Conservation (phyloP, 2,113 vertebrate genomes). For the Microcebus ravelobensis region DNA sequence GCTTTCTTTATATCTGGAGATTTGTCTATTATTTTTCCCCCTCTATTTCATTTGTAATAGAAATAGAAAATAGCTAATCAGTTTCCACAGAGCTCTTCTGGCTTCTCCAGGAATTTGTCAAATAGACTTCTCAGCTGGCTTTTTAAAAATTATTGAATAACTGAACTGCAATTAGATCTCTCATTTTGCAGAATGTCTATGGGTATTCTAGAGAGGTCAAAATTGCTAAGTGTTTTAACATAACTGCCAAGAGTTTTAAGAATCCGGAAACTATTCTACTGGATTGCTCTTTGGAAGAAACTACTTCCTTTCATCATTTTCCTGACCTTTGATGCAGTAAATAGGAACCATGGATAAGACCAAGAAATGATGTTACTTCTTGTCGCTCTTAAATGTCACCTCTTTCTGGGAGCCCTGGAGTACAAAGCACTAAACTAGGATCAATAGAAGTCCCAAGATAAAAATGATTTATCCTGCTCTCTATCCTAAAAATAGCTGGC, state of each 20-base stretch:
- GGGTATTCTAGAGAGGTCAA: constrained; percentile 27
- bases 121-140: not conserved
- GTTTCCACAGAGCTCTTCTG: not conserved
- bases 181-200: not conserved
- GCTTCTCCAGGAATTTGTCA: not conserved
- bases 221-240: constrained; percentile 38
- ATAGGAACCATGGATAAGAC: not conserved
- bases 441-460: constrained; percentile 6
- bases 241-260: not conserved
- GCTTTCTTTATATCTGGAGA: not conserved
- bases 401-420: not conserved
- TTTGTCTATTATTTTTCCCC: not conserved
- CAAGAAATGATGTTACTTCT: not conserved
- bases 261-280: not conserved
- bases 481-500: constrained; percentile 42
- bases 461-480: constrained; percentile 10
- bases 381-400: not conserved
- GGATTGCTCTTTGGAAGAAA: not conserved
- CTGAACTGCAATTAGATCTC: constrained; percentile 19
- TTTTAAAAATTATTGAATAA: not conserved
- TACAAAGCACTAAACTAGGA: constrained; percentile 15
- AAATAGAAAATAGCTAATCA: not conserved
- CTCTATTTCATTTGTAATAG: not conserved
- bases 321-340: not conserved
- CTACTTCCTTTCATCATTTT: not conserved